Evolutionary conservation across 2,888 invertebrate species (phyloP).

Genomic region (Muschampia plurimacula): DNA sequence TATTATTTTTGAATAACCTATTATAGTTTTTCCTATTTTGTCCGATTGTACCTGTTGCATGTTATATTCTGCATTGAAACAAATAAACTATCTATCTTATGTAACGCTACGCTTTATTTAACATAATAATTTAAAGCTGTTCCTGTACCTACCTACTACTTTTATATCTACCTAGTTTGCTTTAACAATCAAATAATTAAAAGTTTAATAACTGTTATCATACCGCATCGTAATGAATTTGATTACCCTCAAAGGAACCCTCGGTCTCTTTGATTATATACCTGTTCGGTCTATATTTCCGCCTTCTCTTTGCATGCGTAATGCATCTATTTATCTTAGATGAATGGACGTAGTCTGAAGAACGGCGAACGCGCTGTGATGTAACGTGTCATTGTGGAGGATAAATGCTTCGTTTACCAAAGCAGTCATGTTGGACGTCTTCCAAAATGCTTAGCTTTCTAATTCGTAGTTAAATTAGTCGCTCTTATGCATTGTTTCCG

Average conservation of each 20-base stretch:
- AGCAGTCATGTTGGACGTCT: slow-evolving; percentile 41
- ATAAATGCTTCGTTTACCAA: slow-evolving; percentile 45
- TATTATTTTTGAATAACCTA: too few species aligned
- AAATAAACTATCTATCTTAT: too few species aligned
- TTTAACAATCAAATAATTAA: background rate
- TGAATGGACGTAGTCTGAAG: slow-evolving; percentile 20
- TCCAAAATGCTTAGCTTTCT: slow-evolving; percentile 43
- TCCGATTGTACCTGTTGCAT: too few species aligned
- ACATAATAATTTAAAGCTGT: too few species aligned
- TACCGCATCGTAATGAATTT: background rate
- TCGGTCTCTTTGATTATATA: too few species aligned
- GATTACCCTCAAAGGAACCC: background rate
- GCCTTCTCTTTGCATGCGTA: slow-evolving; percentile 11
- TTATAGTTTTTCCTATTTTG: too few species aligned
- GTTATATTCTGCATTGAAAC: too few species aligned
- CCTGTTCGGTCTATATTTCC: slow-evolving; percentile 2
- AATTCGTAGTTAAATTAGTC: slow-evolving; percentile 32
- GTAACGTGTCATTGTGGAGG: slow-evolving; percentile 43
- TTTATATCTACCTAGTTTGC: background rate
- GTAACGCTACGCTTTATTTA: too few species aligned
- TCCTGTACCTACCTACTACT: too few species aligned
- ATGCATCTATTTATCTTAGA: slow-evolving; percentile 20
- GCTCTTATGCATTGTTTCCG: slow-evolving; percentile 21
- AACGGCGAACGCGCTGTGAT: slow-evolving; percentile 23
- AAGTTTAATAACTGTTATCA: background rate